Conservation (phyloP, 2,888 invertebrate species). For the Dinocampus coccinellae region DNA sequence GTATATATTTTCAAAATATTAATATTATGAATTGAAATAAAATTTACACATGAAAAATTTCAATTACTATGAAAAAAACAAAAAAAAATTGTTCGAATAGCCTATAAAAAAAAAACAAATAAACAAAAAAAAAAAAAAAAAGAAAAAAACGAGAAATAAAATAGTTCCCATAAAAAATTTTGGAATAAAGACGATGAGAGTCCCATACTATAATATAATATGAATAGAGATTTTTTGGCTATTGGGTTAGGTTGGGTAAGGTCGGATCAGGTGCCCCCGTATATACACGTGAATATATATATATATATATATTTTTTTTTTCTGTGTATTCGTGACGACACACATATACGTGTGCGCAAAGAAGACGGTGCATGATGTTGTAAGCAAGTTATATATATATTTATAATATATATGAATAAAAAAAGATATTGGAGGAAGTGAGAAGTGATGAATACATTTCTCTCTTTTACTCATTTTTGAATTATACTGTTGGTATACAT, state of each 20-base stretch:
- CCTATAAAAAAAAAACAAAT: conserved; percentile 1
- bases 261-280: conserved; percentile 54
- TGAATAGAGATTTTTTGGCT: conserved; percentile 33
- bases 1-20: too few relatives aligned
- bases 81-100: not conserved
- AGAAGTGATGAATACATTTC: conserved; percentile 32
- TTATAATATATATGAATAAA: conserved; percentile 22
- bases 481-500: not conserved
- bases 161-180: conserved; percentile 39
- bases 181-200: conserved; percentile 16
- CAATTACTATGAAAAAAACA: not conserved
- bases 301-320: too few relatives aligned
- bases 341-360: conserved; percentile 34
- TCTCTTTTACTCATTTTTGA: conserved; percentile 29
- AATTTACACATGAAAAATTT: conserved; percentile 23
- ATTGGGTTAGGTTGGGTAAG: conserved; percentile 51
- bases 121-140: not conserved
- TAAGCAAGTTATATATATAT: not conserved
- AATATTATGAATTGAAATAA: not conserved
- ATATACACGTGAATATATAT: conserved; percentile 30
- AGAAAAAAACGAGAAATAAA: not conserved
- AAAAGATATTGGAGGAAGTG: conserved; percentile 47
- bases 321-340: too few relatives aligned
- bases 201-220: not conserved
- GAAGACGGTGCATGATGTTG: conserved; percentile 6